A percentile compares a stretch with the other conserved stretches of the same genome.
phyloP scores from a whole-genome alignment of 2,888 invertebrate genomes.

The Macrophya annulata region DNA sequence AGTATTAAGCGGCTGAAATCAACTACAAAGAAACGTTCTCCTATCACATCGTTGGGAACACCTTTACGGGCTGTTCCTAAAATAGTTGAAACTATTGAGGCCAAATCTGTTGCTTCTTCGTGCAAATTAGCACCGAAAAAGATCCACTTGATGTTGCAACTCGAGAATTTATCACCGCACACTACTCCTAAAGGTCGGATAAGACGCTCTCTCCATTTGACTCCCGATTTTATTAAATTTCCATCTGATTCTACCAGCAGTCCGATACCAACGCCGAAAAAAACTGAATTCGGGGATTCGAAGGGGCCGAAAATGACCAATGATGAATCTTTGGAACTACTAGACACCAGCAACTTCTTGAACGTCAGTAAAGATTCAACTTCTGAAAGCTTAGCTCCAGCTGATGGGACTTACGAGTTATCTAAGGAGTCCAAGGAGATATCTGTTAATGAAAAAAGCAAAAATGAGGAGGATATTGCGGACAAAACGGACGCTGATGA shows the following conservation, averaged over 20 bases:
- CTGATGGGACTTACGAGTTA: slow-evolving; percentile 60
- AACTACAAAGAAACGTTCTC: slow-evolving; percentile 58
- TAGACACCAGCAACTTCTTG: slow-evolving; percentile 51
- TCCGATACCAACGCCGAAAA: slow-evolving; percentile 49
- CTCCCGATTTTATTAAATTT: slow-evolving; percentile 56
- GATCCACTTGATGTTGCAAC: slow-evolving; percentile 37
- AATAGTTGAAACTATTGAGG: slow-evolving; percentile 31
- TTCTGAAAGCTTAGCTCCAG: neutral
- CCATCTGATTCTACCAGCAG: slow-evolving; percentile 2
- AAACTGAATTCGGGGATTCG: neutral
- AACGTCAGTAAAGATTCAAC: slow-evolving; percentile 23
- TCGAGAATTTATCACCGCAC: slow-evolving; percentile 49
- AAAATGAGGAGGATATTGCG: neutral
- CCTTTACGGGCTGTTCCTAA: slow-evolving; percentile 58
- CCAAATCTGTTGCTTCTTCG: slow-evolving; percentile 30
- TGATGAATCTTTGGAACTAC: slow-evolving; percentile 59
- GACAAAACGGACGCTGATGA: slow-evolving; percentile 54
- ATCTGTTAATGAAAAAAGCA: neutral
- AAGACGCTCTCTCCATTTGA: slow-evolving; percentile 61
- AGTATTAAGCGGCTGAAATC: slow-evolving; percentile 61
- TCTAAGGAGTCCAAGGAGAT: slow-evolving; percentile 6
- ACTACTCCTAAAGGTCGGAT: slow-evolving; percentile 63
- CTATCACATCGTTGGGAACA: slow-evolving; percentile 59
- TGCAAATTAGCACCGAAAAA: slow-evolving; percentile 52
- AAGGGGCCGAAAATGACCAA: slow-evolving; percentile 31